Evolutionary conservation across 1,140 invertebrate genomes (phyloP), one percentile per base, ranked within the genome.

Genomic region (Brachionus angularis): DNA sequence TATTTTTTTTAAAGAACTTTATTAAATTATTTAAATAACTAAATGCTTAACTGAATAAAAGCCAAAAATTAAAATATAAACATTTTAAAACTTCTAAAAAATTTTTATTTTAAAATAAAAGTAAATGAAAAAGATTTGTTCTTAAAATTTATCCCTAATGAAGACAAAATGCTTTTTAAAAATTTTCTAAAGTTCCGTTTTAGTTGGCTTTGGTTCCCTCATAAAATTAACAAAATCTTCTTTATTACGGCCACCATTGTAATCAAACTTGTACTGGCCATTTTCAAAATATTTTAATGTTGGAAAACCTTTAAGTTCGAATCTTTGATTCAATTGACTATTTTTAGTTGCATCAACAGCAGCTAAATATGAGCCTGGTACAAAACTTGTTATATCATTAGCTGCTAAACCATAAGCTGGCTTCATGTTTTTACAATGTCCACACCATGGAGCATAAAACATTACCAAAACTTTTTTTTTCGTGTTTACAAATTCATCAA

Each of bases 271-370:
- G 29, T 42, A 52, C 75, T 89, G 88, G 74, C 86, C 89, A 78
- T 89, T 89, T 74, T 87, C 89, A 77, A 90, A 92, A 80, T 92
- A 91, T 77, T 89, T 88, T 70, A 93, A 86, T 1, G 90, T 91
- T 2, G 91, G 91, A 81, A 91, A 93, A 4, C 90, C 90, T 67
- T 84, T 87, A 0, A 93, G 87, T 73, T 89, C 86, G 29, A 85
- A 91, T 70, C 84, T 82, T 1, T 86, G 84, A 1, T 84, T 88
- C 3, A 91, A 74, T 1, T 84, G 77, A 12, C 83, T 81, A 74
- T 90, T 86, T 77, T 89, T 87, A 0, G 89, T 91, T 1, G 89
- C 88, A 84, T 93, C 90, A 1, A 93, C 84, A 1, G 88, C 90
- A 36, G 92, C 79, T 72, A 84, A 86, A 80, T 91, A 89, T 10